Conservation (phyloP, 2,113 vertebrate genomes). For the Toxotes jaculatrix region DNA sequence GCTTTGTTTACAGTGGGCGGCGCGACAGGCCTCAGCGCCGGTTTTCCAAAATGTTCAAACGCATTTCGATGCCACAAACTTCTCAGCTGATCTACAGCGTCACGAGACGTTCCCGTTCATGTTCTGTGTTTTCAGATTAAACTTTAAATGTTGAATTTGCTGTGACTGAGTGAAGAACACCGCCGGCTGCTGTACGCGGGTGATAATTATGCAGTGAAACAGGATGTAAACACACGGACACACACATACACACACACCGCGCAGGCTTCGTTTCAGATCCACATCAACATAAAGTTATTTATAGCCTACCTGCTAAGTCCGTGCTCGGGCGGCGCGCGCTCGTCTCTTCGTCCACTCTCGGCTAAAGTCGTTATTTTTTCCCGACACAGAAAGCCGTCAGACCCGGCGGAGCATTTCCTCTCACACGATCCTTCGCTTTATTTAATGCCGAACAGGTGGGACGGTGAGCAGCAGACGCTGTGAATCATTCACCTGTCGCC, state of each 20-base stretch:
- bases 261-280: neutral
- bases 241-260: neutral
- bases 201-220: no score
- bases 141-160: no score
- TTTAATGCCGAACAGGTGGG: constrained; percentile 10
- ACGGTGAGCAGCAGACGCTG: neutral
- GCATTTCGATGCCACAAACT: neutral
- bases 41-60: neutral
- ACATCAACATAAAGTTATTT: constrained; percentile 61
- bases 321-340: constrained; percentile 31
- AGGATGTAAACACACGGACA: constrained; percentile 1
- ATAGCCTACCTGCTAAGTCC: constrained; percentile 76
- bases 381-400: neutral
- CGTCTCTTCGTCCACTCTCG: constrained; percentile 21
- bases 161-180: neutral
- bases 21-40: constrained; percentile 30
- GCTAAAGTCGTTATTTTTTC: neutral
- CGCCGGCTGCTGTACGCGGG: neutral
- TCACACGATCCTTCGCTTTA: neutral
- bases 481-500: constrained; percentile 73
- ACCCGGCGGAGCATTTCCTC: neutral
- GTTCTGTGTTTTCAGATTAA: no score
- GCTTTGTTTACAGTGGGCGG: constrained; percentile 48
- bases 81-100: no score
- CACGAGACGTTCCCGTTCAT: neutral